phyloP scores from a whole-genome alignment of 2,113 vertebrate species.

The Laticauda colubrina region DNA sequence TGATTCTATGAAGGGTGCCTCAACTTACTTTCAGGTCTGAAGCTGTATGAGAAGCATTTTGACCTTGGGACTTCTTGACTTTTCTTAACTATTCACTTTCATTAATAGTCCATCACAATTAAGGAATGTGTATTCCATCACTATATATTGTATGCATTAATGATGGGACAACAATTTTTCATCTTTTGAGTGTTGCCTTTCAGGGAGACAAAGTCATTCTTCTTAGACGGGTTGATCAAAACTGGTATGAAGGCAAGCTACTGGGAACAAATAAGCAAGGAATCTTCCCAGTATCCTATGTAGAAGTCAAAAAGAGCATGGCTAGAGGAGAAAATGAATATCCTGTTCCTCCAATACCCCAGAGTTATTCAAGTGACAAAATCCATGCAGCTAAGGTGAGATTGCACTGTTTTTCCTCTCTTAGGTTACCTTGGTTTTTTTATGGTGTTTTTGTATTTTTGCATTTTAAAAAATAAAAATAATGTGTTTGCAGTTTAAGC shows the following conservation, averaged over 20 bases:
- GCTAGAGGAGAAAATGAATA: conserved; percentile 80
- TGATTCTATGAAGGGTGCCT: not conserved
- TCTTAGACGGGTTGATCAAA: conserved; percentile 93
- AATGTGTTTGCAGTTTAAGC: not conserved
- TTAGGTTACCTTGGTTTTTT: not conserved
- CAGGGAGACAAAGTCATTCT: conserved; percentile 93
- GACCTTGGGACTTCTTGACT: not conserved
- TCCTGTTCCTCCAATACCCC: conserved; percentile 74
- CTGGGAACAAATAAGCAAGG: conserved; percentile 90
- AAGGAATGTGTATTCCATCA: not conserved
- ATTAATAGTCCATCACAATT: not conserved
- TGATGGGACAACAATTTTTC: not conserved
- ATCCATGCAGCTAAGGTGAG: conserved; percentile 86
- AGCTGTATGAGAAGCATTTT: not conserved
- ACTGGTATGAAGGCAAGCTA: conserved; percentile 98
- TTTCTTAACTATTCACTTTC: not conserved
- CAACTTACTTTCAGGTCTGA: not conserved
- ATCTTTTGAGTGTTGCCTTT: conserved; percentile 53
- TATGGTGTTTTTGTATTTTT: not conserved
- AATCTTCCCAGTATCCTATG: conserved; percentile 96
- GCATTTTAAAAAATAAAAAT: not conserved
- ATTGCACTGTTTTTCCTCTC: not conserved
- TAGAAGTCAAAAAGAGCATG: conserved; percentile 87
- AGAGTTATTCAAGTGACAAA: conserved; percentile 80
- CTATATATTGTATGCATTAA: not conserved